Percentiles rank a stretch among this genome's conserved stretches.
Conservation (phyloP, 1,140 invertebrate species). For the Laupala kohalensis region DNA sequence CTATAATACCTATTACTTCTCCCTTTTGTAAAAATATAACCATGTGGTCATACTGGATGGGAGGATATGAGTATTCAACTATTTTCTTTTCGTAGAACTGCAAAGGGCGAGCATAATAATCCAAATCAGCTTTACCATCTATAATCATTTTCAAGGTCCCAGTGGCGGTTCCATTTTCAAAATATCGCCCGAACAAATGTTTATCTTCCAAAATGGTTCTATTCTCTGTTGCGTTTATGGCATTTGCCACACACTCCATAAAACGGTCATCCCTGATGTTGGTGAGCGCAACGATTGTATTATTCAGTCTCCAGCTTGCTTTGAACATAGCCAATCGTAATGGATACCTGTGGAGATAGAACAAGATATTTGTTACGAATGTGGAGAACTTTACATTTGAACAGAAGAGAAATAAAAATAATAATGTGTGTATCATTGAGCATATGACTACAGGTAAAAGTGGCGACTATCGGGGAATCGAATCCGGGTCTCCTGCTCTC, state of each 20-base stretch:
- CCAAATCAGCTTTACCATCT: neutral
- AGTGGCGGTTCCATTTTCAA: neutral
- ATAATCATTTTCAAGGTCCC: neutral
- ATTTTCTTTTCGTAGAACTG: neutral
- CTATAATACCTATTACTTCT: no score
- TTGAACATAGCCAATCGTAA: no score
- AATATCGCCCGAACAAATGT: neutral
- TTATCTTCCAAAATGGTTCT: neutral
- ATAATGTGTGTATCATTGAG: no score
- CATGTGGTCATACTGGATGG: neutral
- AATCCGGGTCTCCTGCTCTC: no score
- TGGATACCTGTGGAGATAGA: no score
- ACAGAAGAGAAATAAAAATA: no score
- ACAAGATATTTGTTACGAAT: no score
- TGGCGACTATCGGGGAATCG: no score
- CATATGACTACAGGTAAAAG: no score
- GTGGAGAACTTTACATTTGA: no score
- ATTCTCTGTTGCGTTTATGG: neutral
- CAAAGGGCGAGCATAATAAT: neutral
- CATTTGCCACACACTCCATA: neutral
- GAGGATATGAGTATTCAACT: neutral
- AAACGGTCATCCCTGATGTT: neutral
- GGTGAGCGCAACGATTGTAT: neutral
- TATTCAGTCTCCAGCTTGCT: no score
- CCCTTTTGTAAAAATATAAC: neutral